Conservation (phyloP, 2,888 invertebrate species). For the Sarcophaga subvicina region DNA sequence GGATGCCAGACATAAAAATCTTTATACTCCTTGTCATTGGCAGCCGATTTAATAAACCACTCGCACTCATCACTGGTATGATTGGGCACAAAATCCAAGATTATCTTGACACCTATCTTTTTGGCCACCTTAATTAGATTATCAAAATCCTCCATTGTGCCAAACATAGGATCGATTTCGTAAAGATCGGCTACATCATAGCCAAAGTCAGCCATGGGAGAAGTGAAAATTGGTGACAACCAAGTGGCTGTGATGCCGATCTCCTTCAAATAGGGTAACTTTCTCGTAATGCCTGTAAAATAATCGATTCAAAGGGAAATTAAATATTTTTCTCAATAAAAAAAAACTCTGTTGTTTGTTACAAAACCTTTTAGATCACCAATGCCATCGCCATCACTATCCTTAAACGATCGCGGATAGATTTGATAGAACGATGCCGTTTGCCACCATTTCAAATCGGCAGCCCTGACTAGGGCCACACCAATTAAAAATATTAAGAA, state of each 20-base stretch:
- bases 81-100: constrained; percentile 83
- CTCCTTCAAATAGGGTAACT: constrained; percentile 86
- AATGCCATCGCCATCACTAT: constrained; percentile 90
- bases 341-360: not conserved
- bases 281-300: constrained; percentile 84
- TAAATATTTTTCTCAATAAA: not conserved
- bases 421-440: constrained; percentile 92
- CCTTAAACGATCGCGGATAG: constrained; percentile 92
- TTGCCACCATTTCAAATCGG: constrained; percentile 88
- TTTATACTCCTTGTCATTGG: constrained; percentile 84
- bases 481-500: too few species aligned
- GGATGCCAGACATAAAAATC: constrained; percentile 90
- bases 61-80: constrained; percentile 88
- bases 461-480: not conserved
- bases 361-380: constrained; percentile 90
- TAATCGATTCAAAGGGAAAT: not conserved
- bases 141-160: constrained; percentile 87
- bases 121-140: constrained; percentile 83
- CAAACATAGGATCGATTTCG: constrained; percentile 87
- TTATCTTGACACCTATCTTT: constrained; percentile 81
- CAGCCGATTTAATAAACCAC: constrained; percentile 90
- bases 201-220: constrained; percentile 90
- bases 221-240: constrained; percentile 89
- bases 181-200: constrained; percentile 89
- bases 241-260: constrained; percentile 87